phyloP scores from a whole-genome alignment of 2,888 invertebrate species.

The Hypena proboscidalis region DNA sequence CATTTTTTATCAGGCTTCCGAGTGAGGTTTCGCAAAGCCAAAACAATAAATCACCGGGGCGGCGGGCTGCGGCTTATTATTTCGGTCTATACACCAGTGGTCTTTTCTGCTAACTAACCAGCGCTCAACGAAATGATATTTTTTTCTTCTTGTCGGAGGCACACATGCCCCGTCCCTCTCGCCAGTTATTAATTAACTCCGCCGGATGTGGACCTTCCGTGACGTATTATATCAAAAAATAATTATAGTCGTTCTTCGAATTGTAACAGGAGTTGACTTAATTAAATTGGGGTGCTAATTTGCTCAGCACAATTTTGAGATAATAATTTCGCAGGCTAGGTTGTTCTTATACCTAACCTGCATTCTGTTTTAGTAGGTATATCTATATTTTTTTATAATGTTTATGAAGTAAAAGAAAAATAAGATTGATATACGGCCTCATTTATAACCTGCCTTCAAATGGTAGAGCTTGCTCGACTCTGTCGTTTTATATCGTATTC shows the following conservation, averaged over 20 bases:
- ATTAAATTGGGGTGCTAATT: constrained; percentile 34
- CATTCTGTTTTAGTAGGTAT: too few relatives aligned
- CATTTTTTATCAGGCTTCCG: constrained; percentile 80
- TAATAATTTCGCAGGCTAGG: constrained; percentile 18
- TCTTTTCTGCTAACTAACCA: constrained; percentile 74
- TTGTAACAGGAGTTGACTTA: constrained; percentile 42
- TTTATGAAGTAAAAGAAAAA: too few relatives aligned
- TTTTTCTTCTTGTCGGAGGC: constrained; percentile 58
- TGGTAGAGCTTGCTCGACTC: too few relatives aligned
- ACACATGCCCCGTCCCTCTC: constrained; percentile 52
- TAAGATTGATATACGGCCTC: too few relatives aligned
- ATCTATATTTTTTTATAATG: too few relatives aligned
- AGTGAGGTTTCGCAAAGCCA: constrained; percentile 79
- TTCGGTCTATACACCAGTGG: constrained; percentile 68
- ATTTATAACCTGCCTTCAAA: too few relatives aligned
- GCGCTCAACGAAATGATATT: constrained; percentile 66
- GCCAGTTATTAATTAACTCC: constrained; percentile 75
- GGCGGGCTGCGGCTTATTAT: constrained; percentile 78
- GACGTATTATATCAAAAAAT: constrained; percentile 61
- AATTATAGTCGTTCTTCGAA: constrained; percentile 49
- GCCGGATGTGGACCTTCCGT: constrained; percentile 56
- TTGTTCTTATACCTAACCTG: too few relatives aligned
- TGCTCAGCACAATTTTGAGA: constrained; percentile 18
- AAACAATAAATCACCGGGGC: constrained; percentile 78
- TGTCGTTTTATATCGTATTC: too few relatives aligned